Percentiles rank a stretch among this genome's conserved stretches.
Evolutionary conservation across 2,113 vertebrate genomes (phyloP).

Genomic region (Channa argus): DNA sequence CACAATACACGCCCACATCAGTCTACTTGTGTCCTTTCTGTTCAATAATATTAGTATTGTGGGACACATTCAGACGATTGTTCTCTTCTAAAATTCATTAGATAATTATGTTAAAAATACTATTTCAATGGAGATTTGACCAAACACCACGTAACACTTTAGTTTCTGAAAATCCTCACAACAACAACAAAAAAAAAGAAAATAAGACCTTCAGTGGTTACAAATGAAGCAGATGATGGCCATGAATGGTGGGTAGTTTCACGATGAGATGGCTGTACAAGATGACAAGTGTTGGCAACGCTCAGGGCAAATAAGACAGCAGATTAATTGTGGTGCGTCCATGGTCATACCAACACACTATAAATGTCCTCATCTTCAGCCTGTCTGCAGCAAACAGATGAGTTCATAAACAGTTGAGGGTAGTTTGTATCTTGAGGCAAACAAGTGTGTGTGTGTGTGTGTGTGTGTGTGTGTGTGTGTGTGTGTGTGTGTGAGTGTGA

Average conservation of each 20-base stretch:
- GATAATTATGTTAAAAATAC: constrained; percentile 13
- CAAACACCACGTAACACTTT: constrained; percentile 17
- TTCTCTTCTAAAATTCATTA: not conserved
- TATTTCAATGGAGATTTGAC: constrained; percentile 11
- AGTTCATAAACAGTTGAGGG: constrained; percentile 73
- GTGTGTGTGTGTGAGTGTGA: not conserved
- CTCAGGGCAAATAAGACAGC: constrained; percentile 68
- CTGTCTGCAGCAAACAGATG: constrained; percentile 71
- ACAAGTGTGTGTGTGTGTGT: not conserved
- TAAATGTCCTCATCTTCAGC: constrained; percentile 62
- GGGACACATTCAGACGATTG: constrained; percentile 19
- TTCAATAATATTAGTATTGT: constrained; percentile 6
- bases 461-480: not conserved
- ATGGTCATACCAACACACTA: constrained; percentile 46
- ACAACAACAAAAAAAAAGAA: constrained; percentile 10
- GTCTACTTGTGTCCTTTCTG: not conserved
- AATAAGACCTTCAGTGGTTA: constrained; percentile 31
- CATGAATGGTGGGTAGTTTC: constrained; percentile 28
- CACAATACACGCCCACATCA: constrained; percentile 17
- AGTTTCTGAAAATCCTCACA: not conserved
- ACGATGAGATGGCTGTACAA: constrained; percentile 47
- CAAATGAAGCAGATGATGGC: constrained; percentile 41
- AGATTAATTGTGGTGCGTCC: constrained; percentile 65
- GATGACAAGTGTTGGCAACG: constrained; percentile 38
- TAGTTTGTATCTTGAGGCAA: constrained; percentile 57